phyloP scores from a whole-genome alignment of 2,797 vertebrate genomes.

The Cyclopterus lumpus region DNA sequence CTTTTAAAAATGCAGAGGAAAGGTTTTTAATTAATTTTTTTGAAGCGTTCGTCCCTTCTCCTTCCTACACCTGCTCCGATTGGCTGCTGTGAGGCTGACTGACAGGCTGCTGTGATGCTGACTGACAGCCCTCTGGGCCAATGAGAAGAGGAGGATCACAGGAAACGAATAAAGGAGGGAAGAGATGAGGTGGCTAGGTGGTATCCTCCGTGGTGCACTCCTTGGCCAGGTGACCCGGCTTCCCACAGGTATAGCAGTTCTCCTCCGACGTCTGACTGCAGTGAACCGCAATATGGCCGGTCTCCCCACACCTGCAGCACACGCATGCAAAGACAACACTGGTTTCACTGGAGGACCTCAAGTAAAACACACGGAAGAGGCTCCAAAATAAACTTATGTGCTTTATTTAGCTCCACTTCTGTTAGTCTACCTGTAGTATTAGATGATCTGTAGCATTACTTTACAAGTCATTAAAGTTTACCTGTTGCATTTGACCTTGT shows the following conservation, averaged over 20 bases:
- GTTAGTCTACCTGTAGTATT: neutral
- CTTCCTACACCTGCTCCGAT: neutral
- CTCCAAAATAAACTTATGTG: neutral
- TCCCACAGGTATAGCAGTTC: conserved; percentile 96
- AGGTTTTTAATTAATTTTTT: neutral
- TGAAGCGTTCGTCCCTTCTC: neutral
- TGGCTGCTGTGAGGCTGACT: neutral
- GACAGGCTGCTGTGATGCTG: neutral
- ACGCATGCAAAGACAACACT: neutral
- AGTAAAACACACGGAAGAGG: neutral
- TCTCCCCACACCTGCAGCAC: conserved; percentile 90
- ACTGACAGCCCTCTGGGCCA: neutral
- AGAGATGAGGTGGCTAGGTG: neutral
- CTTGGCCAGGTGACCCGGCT: conserved; percentile 94
- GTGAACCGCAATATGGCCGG: conserved; percentile 93
- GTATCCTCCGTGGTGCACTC: conserved; percentile 74
- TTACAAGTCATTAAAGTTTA: neutral
- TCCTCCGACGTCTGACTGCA: conserved; percentile 72
- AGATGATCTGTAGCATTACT: neutral
- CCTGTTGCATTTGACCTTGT: neutral
- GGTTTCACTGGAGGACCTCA: neutral
- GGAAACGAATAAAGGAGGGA: neutral
- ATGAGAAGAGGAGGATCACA: neutral
- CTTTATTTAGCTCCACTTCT: neutral
- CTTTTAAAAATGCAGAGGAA: neutral